These are phyloP conservation scores for Microcebus tavaratra DNA, from an alignment of 2,113 vertebrate species.

Conservation along the genomic window DNA sequence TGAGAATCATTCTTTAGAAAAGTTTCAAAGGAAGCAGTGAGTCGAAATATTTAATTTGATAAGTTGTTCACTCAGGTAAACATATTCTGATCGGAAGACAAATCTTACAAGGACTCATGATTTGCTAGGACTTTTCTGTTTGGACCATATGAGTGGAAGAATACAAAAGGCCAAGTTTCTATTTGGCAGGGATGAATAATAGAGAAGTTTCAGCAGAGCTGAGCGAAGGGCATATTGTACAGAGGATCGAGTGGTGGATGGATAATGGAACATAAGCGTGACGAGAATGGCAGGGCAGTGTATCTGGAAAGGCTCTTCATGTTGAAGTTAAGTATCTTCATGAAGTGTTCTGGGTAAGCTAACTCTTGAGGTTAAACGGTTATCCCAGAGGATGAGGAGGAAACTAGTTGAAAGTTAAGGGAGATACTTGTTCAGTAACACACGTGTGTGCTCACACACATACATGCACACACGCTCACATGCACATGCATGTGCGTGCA, in stretches of 20 bases:
- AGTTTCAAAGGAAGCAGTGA: neutral
- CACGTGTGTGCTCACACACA: neutral
- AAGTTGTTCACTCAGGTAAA: neutral
- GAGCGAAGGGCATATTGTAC: too few relatives aligned
- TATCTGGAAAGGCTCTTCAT: neutral
- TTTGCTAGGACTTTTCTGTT: neutral
- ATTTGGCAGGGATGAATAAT: neutral
- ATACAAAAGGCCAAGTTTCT: neutral
- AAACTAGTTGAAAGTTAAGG: neutral
- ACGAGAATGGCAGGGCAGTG: neutral
- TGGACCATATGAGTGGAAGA: neutral
- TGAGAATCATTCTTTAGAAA: neutral
- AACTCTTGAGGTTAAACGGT: neutral
- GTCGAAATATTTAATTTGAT: neutral
- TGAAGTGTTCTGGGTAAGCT: neutral
- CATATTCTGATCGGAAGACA: neutral
- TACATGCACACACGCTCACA: neutral
- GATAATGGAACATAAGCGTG: neutral
- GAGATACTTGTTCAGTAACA: neutral
- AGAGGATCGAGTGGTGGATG: too few relatives aligned
- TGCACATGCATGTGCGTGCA: too few relatives aligned
- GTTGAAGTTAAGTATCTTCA: neutral
- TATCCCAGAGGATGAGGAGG: neutral
- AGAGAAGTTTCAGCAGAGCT: neutral
- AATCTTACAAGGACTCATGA: neutral